Evolutionary conservation across 2,113 vertebrate genomes (phyloP), one percentile per base, ranked within the genome.

Genomic region (Chloroceryle aenea): DNA sequence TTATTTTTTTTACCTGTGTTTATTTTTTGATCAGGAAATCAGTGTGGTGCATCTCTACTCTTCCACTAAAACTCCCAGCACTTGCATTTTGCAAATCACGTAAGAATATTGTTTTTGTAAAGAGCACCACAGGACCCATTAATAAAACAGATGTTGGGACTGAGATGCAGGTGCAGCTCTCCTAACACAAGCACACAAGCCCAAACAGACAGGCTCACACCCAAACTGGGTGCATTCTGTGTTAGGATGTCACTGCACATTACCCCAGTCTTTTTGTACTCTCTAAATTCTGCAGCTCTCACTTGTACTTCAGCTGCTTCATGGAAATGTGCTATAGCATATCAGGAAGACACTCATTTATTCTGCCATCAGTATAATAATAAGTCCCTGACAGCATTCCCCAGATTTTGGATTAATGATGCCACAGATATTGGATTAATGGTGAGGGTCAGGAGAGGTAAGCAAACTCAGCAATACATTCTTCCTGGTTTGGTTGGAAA

Each of bases 161-260:
- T 47, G 87, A 71, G 77, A 19, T 61, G 55, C 47, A 89, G 85
- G 62, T 75, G 87, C 69, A 72, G 42, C 52, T 94, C 42, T 76
- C 30, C 73, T 38, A 1, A 21, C 19, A 7, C 4, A 15, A 89
- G 14, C 14, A 42, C 32, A 21, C 18, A 74, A 59, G 61, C 42
- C 42, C 12, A 34, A 17, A 38, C 61, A n/a, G 17, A 48, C 38
- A 78, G 40, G 7, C 40, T 66, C 64, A 38, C 26, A 1, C 29
- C 15, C 43, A 19, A 2, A 6, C n/a, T 53, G n/a, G 40, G 2
- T 14, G 22, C 8, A 67, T 45, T 22, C 73, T 7, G 9, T 18
- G 50, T 63, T 42, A 10, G 8, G 34, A 3, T 43, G 53, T 50
- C 73, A 63, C 52, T 72, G 58, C 43, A 26, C 20, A 2, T 61